Evolutionary conservation across 2,113 vertebrate species (phyloP), one percentile per base, ranked within the genome.

Genomic region (Thryonomys swinderianus): DNA sequence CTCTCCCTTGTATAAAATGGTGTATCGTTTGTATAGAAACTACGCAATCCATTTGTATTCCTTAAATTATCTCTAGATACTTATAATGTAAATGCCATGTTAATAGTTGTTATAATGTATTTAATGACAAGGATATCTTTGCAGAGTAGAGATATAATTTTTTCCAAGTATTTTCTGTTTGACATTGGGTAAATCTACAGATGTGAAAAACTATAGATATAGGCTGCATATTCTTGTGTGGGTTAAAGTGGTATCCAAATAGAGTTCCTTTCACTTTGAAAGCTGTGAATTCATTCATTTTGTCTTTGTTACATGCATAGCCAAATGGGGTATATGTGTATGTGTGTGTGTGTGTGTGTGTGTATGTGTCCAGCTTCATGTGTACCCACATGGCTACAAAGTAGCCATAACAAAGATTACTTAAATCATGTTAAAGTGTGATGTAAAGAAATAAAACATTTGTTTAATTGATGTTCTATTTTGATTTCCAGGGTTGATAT

Each of bases 341-440:
- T 27, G 17, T 51, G 48, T 7, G 48, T 51, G 10, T 51, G 48
- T 51, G 48, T 51, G 48, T 51, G 48, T 51, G 48, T 51, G 48
- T 10, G 40, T 25, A 27, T 20, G 21, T 81, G 27, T 20, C 25
- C 32, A 62, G 32, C 16, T 67, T 90, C 42, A 86, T 3, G 71
- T 85, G 40, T 79, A n/a, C 12, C 34, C 20, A 85, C 82, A 85
- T 86, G 32, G 67, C 79, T 40, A 40, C 37, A 67, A 16, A 78
- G 27, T 69, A 80, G 64, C 95, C 55, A n/a, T 62, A 34, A 42
- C 42, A 79, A 93, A 51, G 45, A 76, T 86, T 42, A 32, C 80
- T 81, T 85, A 82, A 81, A n/a, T 82, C 48, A 62, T 32, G 20
- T 34, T 78, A 66, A 90, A 90, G 48, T 91, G 83, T 45, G 51